A percentile compares a stretch with the other conserved stretches of the same genome.
Conservation (phyloP, 2,113 vertebrate genomes). For the Tetraodon nigroviridis region DNA sequence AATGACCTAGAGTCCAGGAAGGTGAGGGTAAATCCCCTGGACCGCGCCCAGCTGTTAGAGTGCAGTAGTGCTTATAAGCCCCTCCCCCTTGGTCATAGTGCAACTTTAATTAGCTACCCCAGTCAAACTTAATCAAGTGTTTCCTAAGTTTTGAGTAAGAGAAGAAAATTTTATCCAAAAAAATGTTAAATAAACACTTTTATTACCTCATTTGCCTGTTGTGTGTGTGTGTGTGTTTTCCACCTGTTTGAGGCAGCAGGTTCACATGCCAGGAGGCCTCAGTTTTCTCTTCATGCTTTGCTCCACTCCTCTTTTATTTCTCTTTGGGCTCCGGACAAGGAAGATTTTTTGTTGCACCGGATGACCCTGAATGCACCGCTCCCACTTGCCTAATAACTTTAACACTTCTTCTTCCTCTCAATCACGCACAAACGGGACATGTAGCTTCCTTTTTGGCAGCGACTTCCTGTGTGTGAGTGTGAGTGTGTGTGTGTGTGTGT, state of each 20-base stretch:
- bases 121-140: no score
- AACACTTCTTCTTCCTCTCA: conserved; percentile 69
- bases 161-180: no score
- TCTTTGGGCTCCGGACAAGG: conserved; percentile 54
- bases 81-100: no score
- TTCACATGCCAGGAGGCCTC: conserved; percentile 24
- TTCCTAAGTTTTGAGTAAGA: no score
- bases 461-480: conserved; percentile 50
- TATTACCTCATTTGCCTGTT: background rate
- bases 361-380: conserved; percentile 50
- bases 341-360: conserved; percentile 69
- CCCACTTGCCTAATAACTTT: conserved; percentile 70
- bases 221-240: conserved; percentile 33
- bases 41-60: no score
- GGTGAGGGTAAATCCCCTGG: no score
- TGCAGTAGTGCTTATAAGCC: no score
- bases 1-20: no score
- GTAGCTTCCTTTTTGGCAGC: conserved; percentile 52
- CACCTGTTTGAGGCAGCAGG: conserved; percentile 36
- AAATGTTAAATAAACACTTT: no score
- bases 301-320: background rate
- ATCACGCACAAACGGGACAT: conserved; percentile 37
- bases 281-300: background rate
- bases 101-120: no score
- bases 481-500: background rate